Base-by-base conservation (phyloP, 2,113 vertebrate species). In the Heterotis niloticus region DNA sequence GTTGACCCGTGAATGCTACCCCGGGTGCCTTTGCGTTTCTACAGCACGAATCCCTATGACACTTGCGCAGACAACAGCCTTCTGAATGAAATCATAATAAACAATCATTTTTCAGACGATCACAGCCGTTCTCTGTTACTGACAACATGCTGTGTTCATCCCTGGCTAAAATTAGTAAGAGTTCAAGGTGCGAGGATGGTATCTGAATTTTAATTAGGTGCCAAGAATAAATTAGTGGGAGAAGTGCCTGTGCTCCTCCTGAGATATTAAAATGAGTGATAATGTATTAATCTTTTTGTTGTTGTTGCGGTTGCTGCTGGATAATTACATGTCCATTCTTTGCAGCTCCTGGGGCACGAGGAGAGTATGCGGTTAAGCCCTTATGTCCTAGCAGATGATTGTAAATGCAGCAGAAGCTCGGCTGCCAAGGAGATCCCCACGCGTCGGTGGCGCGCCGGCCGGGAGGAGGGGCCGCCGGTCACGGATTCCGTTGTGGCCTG, bases 131-230 rank as follows among this genome's bases (percentile, higher is more conserved):
- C 34, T 44, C 34, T 44, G 34, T 7, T 62, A 13, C 9, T 10
- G 13, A 7, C 7, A 44, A 71, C 20, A 20, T 54, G n/a, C 69
- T 51, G 5, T 0, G 44, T 34, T 51, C 69, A 72, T 52, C 44
- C 54, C 69, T 20, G 7, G n/a, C 69, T 72, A 72, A 72, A 72
- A 72, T 72, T 51, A 20, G 54, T 34, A 52, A 52, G 44, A 52
- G 18, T 7, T n/a, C 7, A 51, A 72, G 34, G 68, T 70, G 68
- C 34, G 69, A 72, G 54, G 54, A 72, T 52, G 69, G 18, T 72
- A 72, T 51, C 44, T 52, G 69, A 72, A 72, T 72, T 51, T 52
- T 44, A 52, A 70, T n/a, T 4, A 72, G 69, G 69, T 72, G 44
- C 34, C 44, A n/a, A 52, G 51, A 72, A 72, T 72, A 72, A 52